A percentile compares a stretch with the other conserved stretches of the same genome.
Conservation (phyloP, 2,888 invertebrate genomes). For the Sturmia bella region DNA sequence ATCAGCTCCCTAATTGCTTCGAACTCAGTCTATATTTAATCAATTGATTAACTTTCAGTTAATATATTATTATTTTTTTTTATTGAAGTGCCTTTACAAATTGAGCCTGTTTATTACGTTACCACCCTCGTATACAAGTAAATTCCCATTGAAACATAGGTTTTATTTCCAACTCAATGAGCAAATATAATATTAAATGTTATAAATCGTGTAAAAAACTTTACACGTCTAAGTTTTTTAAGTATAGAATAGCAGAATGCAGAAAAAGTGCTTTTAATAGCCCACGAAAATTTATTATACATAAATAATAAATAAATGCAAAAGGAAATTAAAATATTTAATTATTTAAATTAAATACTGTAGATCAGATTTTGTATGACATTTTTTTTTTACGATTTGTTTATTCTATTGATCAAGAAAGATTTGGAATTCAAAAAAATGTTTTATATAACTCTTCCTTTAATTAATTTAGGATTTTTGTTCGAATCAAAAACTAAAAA, state of each 20-base stretch:
- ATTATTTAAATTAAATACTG: slow-evolving; percentile 43
- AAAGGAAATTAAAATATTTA: slow-evolving; percentile 63
- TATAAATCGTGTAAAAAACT: slow-evolving; percentile 25
- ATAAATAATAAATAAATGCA: slow-evolving; percentile 37
- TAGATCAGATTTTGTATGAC: slow-evolving; percentile 20
- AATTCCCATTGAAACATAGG: slow-evolving; percentile 55
- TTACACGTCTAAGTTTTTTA: slow-evolving; percentile 16
- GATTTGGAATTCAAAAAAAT: slow-evolving; percentile 28
- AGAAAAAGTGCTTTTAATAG: slow-evolving; percentile 26
- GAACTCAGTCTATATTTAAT: too few relatives aligned
- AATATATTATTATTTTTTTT: too few relatives aligned
- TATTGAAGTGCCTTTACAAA: too few relatives aligned
- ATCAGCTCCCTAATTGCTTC: too few relatives aligned
- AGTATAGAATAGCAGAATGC: not conserved
- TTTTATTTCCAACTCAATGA: slow-evolving; percentile 65
- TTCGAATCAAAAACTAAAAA: too few relatives aligned
- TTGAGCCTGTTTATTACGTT: too few relatives aligned
- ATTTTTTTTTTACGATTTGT: slow-evolving; percentile 5
- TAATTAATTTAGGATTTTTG: too few relatives aligned
- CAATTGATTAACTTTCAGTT: too few relatives aligned
- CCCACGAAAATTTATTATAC: slow-evolving; percentile 44
- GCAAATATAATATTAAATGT: slow-evolving; percentile 50
- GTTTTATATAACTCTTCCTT: not conserved
- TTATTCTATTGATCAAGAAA: slow-evolving; percentile 14
- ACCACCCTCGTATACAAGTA: slow-evolving; percentile 4